Base-by-base conservation (phyloP, 35 echinoderm and acorn worm species). In the Diadema setosum region DNA sequence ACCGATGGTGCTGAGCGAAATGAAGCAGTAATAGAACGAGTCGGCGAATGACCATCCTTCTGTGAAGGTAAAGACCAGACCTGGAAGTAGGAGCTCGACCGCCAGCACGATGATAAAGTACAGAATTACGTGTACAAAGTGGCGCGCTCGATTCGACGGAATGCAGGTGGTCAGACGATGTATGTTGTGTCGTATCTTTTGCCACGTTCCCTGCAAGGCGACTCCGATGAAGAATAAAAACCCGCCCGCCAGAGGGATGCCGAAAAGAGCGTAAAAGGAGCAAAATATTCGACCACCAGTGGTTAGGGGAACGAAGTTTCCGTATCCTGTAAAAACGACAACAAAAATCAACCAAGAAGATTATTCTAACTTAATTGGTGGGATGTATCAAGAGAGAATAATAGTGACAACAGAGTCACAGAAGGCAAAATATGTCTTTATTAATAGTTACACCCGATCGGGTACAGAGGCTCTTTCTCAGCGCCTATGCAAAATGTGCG, bases 1-100 rank as follows among this genome's bases (percentile, higher is more conserved):
- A 7, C 93, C 93, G 12, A 95, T 88, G 5, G 93, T 95, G 45
- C 93, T 95, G 2, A 95, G 80, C 0, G 93, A 87, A 5, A 81
- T 87, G 48, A 95, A 95, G 20, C 90, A 87, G 37, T 83, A 95
- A 64, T 95, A 95, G 21, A 90, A 84, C 42, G 83, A 39, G 32
- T 87, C 75, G 11, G 50, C 59, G 26, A 86, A 87, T 8, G 16
- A n/a, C 93, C 93, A 95, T 39, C 81, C 49, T 61, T 95, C 93
- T 2, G 85, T 82, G 42, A 34, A 84, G n/a, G 17, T 30, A 41
- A 95, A 95, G 41, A 91, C 45, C 16, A 74, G 3, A n/a, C 81
- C 75, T 6, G 93, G 93, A 40, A 95, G 20, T 4, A 87, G 74
- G 21, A 95, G 84, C 3, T 91, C 20, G 12, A 88, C 9, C 1